Conservation (phyloP, 1,140 invertebrate species). For the Apis cerana region DNA sequence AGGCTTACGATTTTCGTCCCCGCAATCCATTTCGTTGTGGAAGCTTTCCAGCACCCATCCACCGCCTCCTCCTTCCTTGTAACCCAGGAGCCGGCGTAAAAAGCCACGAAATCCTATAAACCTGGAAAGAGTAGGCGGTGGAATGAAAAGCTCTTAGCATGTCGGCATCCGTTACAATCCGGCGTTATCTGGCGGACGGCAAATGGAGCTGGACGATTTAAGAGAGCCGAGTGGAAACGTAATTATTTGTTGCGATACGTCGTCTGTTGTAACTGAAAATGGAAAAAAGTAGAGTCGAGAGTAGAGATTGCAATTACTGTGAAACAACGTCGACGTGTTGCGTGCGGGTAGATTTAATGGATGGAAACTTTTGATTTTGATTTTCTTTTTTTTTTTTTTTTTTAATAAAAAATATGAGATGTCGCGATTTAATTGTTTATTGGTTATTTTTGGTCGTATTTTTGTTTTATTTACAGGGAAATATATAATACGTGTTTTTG, state of each 20-base stretch:
- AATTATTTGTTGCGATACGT: constrained; percentile 68
- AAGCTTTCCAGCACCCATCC: constrained; percentile 19
- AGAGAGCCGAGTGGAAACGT: constrained; percentile 69
- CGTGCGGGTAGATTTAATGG: no score
- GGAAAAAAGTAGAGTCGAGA: neutral
- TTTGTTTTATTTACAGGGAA: no score
- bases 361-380: no score
- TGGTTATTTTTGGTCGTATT: no score
- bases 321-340: neutral
- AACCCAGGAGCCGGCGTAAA: constrained; percentile 21
- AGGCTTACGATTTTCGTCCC: constrained; percentile 35
- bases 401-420: no score
- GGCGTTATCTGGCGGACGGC: constrained; percentile 3
- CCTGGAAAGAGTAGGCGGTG: constrained; percentile 55
- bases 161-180: constrained; percentile 68
- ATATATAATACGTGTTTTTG: no score
- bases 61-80: neutral
- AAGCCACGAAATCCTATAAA: constrained; percentile 64
- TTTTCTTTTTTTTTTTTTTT: no score
- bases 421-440: no score
- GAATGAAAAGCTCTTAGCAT: constrained; percentile 73
- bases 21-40: constrained; percentile 43
- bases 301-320: no score
- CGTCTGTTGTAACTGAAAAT: no score
- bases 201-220: constrained; percentile 73